Conservation (phyloP, 2,113 vertebrate genomes). For the Argyrosomus japonicus region DNA sequence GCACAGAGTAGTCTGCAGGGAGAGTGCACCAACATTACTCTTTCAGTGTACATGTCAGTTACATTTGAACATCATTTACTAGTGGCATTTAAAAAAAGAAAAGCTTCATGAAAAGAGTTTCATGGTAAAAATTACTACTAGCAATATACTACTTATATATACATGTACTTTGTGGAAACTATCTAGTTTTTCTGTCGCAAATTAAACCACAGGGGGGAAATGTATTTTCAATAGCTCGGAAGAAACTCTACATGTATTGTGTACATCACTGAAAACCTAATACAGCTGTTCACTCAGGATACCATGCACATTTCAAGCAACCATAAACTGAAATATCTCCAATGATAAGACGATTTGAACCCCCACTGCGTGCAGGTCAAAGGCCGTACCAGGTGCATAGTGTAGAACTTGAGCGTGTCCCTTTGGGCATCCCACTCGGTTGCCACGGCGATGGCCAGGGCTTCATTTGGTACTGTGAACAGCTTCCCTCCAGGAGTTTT, state of each 20-base stretch:
- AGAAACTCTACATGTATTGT: not conserved
- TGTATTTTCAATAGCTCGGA: not conserved
- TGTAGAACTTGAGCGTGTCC: conserved; percentile 94
- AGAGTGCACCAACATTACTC: conserved; percentile 1
- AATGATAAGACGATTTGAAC: not conserved
- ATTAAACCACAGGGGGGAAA: too few species aligned
- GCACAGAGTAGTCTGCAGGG: conserved; percentile 91
- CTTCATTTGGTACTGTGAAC: conserved; percentile 92
- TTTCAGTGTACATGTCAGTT: not conserved
- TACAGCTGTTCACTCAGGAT: not conserved
- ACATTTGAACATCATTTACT: not conserved
- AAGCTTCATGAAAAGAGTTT: not conserved
- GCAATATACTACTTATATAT: not conserved
- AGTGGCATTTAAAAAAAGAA: not conserved
- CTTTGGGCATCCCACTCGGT: conserved; percentile 96
- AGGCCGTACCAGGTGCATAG: conserved; percentile 92
- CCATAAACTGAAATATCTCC: not conserved
- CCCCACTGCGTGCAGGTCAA: not conserved
- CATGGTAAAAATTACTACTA: not conserved
- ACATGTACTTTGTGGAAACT: not conserved
- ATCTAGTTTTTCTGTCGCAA: not conserved
- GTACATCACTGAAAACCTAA: not conserved
- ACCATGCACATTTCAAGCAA: not conserved
- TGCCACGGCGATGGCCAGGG: conserved; percentile 93
- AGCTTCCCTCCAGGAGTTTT: conserved; percentile 95